phyloP scores from a whole-genome alignment of 2,888 invertebrate species.

The Mythimna ferrago region DNA sequence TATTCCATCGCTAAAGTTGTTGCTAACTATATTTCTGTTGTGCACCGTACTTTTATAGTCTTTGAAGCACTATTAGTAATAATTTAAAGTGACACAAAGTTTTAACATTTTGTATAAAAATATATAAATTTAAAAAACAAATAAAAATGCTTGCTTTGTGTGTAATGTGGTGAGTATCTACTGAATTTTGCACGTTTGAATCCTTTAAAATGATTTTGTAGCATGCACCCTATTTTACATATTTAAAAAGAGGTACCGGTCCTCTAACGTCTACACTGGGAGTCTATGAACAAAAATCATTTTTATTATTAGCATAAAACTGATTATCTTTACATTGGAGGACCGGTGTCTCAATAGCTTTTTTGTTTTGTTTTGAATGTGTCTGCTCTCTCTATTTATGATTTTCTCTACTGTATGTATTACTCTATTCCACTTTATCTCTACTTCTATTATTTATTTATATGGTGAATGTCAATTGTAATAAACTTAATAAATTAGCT shows the following conservation, averaged over 20 bases:
- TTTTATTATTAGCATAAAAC: neutral
- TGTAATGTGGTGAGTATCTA: conserved; percentile 46
- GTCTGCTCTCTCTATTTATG: neutral
- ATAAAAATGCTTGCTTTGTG: conserved; percentile 41
- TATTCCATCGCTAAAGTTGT: conserved; percentile 63
- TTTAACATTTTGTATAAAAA: conserved; percentile 4
- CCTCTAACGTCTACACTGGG: neutral
- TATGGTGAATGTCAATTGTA: conserved; percentile 18
- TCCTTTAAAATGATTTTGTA: neutral
- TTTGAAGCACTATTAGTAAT: conserved; percentile 47
- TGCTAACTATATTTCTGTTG: conserved; percentile 17
- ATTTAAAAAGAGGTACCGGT: neutral
- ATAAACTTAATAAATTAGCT: conserved; percentile 1
- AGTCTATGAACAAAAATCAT: neutral
- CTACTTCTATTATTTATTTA: conserved; percentile 19
- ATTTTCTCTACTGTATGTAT: conserved; percentile 1
- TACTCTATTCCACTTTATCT: conserved; percentile 3
- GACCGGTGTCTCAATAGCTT: neutral
- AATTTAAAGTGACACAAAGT: conserved; percentile 15
- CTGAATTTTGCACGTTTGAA: conserved; percentile 50
- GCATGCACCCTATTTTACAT: conserved; percentile 34
- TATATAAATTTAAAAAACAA: neutral
- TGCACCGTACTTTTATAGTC: conserved; percentile 46
- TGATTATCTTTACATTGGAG: neutral
- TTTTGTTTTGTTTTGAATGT: neutral